Percentiles rank a stretch among this genome's conserved stretches.
Conservation (phyloP, 2,113 vertebrate species). For the Halichoerus grypus region DNA sequence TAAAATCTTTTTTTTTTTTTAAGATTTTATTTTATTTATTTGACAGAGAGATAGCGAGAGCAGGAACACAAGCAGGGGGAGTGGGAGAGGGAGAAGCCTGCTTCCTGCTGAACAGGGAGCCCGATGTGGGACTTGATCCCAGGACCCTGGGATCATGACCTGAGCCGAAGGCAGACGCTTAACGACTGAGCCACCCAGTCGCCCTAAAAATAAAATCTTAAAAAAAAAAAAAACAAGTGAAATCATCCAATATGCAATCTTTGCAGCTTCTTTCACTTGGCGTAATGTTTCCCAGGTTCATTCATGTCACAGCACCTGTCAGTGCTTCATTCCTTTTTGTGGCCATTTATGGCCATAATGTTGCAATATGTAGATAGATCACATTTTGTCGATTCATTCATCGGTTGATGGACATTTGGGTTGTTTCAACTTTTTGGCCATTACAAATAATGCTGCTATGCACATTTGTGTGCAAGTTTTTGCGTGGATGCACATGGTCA, state of each 20-base stretch:
- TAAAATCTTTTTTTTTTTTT: not conserved
- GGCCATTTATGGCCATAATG: not conserved
- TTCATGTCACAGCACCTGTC: not conserved
- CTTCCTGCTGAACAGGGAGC: no score
- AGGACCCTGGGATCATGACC: no score
- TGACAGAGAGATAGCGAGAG: no score
- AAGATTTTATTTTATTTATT: no score
- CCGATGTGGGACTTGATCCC: rapidly evolving
- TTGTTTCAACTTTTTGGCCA: not conserved
- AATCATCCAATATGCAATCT: not conserved
- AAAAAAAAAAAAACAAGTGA: not conserved
- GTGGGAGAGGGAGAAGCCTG: no score
- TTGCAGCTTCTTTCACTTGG: not conserved
- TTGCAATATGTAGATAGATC: not conserved
- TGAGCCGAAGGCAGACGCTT: no score
- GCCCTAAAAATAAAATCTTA: not conserved
- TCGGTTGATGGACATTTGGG: not conserved
- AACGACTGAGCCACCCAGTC: not conserved
- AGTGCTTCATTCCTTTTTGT: not conserved
- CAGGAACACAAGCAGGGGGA: no score
- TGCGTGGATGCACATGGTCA: not conserved
- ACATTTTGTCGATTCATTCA: not conserved
- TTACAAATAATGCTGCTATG: not conserved
- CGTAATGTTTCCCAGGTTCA: not conserved
- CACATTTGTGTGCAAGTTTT: not conserved